phyloP scores from a whole-genome alignment of 2,113 vertebrate species.

The Alligator sinensis region DNA sequence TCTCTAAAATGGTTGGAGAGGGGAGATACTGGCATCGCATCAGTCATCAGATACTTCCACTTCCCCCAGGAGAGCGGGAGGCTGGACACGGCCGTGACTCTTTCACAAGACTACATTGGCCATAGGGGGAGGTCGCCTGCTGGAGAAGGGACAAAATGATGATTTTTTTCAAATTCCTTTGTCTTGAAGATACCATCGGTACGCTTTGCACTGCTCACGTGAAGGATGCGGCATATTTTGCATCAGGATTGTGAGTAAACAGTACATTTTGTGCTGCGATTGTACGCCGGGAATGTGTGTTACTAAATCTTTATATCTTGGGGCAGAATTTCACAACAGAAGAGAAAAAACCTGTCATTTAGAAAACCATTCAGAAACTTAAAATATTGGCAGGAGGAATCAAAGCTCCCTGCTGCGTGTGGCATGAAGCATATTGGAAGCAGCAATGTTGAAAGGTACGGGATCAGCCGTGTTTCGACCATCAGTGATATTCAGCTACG shows the following conservation, averaged over 20 bases:
- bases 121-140: neutral
- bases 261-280: conserved; percentile 63
- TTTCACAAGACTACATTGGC: conserved; percentile 13
- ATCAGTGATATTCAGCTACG: neutral
- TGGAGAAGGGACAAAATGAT: neutral
- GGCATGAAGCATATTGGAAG: neutral
- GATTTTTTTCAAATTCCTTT: conserved; percentile 33
- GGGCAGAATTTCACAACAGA: conserved; percentile 56
- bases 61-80: neutral
- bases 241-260: conserved; percentile 50
- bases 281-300: conserved; percentile 38
- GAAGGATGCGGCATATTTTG: conserved; percentile 61
- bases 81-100: neutral
- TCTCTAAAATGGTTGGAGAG: neutral
- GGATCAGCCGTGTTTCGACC: neutral
- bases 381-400: neutral
- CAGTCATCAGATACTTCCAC: neutral
- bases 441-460: neutral
- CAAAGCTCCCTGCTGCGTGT: neutral
- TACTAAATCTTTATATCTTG: conserved; percentile 48
- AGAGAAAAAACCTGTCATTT: neutral
- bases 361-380: neutral
- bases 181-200: conserved; percentile 68
- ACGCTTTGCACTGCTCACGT: neutral
- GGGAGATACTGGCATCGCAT: accelerated